Evolutionary conservation across 2,888 invertebrate species (phyloP).

Genomic region (Macrophya annulata): DNA sequence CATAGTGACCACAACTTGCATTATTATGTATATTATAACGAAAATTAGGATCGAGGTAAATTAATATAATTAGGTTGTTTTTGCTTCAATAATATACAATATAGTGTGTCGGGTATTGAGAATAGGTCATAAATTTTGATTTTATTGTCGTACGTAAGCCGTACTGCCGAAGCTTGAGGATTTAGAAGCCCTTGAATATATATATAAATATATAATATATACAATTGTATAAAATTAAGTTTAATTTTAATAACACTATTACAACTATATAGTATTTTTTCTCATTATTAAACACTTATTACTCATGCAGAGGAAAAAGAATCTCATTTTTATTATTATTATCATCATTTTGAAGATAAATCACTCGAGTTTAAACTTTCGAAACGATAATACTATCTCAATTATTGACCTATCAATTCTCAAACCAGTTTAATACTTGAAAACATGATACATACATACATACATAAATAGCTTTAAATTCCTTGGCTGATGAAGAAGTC

Average conservation of each 20-base stretch:
- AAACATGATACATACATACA: background rate
- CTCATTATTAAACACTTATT: conserved; percentile 26
- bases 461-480: conserved; percentile 29
- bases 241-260: background rate
- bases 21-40: conserved; percentile 57
- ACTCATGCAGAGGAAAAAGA: conserved; percentile 15
- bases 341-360: conserved; percentile 5
- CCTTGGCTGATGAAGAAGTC: conserved; percentile 26
- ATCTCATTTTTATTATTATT: conserved; percentile 11
- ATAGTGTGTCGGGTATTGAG: conserved; percentile 7
- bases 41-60: conserved; percentile 23
- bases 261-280: background rate
- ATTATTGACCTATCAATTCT: background rate
- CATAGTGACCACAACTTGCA: conserved; percentile 70
- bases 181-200: conserved; percentile 6
- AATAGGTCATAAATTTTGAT: background rate
- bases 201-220: background rate
- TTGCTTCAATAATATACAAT: conserved; percentile 16
- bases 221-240: background rate
- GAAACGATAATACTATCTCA: conserved; percentile 16
- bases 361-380: background rate
- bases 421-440: background rate
- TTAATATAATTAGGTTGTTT: conserved; percentile 23
- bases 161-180: conserved; percentile 25
- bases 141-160: background rate